Conservation (phyloP, 2,888 invertebrate genomes). For the Diarsia dahlii region DNA sequence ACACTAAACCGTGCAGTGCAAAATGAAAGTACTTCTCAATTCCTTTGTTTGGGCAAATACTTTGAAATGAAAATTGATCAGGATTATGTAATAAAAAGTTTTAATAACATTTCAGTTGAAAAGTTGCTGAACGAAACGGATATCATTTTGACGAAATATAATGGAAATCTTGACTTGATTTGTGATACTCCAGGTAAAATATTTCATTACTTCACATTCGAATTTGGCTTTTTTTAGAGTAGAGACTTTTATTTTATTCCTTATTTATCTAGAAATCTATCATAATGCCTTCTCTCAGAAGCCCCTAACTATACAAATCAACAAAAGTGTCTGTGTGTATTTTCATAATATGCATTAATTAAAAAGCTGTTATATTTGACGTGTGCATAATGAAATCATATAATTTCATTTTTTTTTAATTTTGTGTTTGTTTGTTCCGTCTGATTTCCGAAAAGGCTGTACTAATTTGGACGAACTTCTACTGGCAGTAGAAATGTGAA, state of each 20-base stretch:
- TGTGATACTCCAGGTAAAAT: slow-evolving; percentile 94
- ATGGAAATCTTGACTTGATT: slow-evolving; percentile 96
- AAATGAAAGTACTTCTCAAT: slow-evolving; percentile 8
- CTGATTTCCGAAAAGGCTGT: too few relatives aligned
- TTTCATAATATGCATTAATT: too few relatives aligned
- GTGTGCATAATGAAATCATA: too few relatives aligned
- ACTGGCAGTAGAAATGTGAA: too few relatives aligned
- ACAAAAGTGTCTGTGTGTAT: too few relatives aligned
- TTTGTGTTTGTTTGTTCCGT: too few relatives aligned
- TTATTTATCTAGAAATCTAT: not conserved
- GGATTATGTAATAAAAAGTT: slow-evolving; percentile 40
- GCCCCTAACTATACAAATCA: too few relatives aligned
- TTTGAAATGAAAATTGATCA: slow-evolving; percentile 30
- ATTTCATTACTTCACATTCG: slow-evolving; percentile 58
- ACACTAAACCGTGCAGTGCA: too few relatives aligned
- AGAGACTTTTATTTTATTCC: not conserved
- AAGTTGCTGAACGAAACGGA: slow-evolving; percentile 92
- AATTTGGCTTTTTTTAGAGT: slow-evolving; percentile 14
- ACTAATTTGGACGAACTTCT: too few relatives aligned
- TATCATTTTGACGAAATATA: slow-evolving; percentile 93
- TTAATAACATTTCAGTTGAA: slow-evolving; percentile 90
- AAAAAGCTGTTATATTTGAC: too few relatives aligned
- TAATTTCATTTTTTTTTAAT: too few relatives aligned
- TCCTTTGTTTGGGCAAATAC: slow-evolving; percentile 3
- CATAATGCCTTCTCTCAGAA: not conserved